Conservation (phyloP, 2,797 vertebrate genomes). For the Dendrocincla fuliginosa region DNA sequence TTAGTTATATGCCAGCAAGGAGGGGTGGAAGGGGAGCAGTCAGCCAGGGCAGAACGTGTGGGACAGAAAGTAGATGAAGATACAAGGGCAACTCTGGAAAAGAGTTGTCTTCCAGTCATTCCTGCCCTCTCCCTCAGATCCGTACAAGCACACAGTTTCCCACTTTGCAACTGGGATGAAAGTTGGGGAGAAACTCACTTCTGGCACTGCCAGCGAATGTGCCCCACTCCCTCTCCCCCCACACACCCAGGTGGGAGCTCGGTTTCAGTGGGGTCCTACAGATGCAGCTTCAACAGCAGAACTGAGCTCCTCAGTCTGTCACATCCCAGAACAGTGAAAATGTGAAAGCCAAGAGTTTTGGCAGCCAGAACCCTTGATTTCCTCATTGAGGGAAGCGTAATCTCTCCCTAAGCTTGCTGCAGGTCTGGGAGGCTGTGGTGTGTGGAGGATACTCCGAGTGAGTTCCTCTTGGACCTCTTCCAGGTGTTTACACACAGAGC, state of each 20-base stretch:
- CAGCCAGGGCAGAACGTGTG: neutral
- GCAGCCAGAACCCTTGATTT: slow-evolving; percentile 70
- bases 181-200: neutral
- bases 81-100: neutral
- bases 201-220: neutral
- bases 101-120: neutral
- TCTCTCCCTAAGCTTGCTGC: slow-evolving; percentile 70
- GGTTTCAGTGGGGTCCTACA: slow-evolving; percentile 14
- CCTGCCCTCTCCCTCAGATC: neutral
- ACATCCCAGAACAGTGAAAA: slow-evolving; percentile 64
- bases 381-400: slow-evolving; percentile 74
- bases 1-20: neutral
- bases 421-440: slow-evolving; percentile 65
- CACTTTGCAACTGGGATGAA: neutral
- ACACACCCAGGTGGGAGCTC: neutral
- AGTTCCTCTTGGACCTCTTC: slow-evolving; percentile 74
- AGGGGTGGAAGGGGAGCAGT: neutral
- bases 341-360: slow-evolving; percentile 62
- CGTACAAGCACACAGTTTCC: neutral
- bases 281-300: neutral
- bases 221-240: neutral
- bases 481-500: slow-evolving; percentile 80
- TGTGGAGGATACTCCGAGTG: slow-evolving; percentile 71
- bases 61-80: neutral
- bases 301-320: slow-evolving; percentile 30